A percentile compares a stretch with the other conserved stretches of the same genome.
Conservation (phyloP, 2,113 vertebrate genomes). For the Genyomyrus donnyi region DNA sequence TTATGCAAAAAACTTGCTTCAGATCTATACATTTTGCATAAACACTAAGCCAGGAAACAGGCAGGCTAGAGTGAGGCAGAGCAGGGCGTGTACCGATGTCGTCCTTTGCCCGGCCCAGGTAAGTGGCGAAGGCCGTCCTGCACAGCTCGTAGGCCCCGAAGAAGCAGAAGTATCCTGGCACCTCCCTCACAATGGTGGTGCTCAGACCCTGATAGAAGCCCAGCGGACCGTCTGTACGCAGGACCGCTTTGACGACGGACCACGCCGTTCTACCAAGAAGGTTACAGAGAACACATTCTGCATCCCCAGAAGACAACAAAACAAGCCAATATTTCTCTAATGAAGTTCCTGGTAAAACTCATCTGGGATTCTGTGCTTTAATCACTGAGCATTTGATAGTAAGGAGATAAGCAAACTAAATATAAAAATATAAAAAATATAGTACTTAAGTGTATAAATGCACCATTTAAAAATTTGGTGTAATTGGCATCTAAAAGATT, state of each 20-base stretch:
- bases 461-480: background rate
- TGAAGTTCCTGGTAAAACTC: background rate
- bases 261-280: conserved; percentile 72
- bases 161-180: conserved; percentile 95
- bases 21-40: background rate
- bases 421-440: background rate
- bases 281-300: conserved; percentile 1
- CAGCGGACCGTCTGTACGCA: conserved; percentile 71
- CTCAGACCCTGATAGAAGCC: conserved; percentile 88
- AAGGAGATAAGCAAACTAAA: background rate
- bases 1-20: too few species aligned
- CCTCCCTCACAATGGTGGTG: conserved; percentile 85
- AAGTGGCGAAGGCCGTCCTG: conserved; percentile 70
- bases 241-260: conserved; percentile 79
- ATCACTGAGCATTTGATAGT: background rate
- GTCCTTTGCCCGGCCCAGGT: conserved; percentile 77
- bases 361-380: background rate
- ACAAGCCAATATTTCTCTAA: background rate
- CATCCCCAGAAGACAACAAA: background rate
- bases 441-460: background rate
- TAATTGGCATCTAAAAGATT: background rate
- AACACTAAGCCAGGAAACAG: background rate
- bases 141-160: conserved; percentile 90
- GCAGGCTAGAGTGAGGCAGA: background rate
- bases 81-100: conserved; percentile 69